Percentiles rank a stretch among this genome's conserved stretches.
Evolutionary conservation across 2,888 invertebrate genomes (phyloP).

Genomic region (Aporophyla lueneburgensis): DNA sequence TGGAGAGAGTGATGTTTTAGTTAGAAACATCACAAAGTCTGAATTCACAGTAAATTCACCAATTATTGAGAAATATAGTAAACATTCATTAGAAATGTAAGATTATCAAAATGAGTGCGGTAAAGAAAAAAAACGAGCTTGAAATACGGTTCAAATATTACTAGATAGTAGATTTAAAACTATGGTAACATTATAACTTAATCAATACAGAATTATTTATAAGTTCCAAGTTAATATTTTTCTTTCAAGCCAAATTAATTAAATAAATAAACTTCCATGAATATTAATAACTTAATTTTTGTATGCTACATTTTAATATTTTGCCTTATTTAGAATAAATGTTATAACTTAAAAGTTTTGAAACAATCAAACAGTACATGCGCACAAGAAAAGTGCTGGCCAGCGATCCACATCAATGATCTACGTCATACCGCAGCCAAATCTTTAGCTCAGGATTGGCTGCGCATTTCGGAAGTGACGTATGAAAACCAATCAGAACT

Average conservation of each 20-base stretch:
- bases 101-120: not conserved
- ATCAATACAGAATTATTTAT: constrained; percentile 47
- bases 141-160: constrained; percentile 11
- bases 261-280: fast-evolving
- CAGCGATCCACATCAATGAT: constrained; percentile 89
- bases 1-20: not conserved
- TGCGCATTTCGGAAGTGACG: constrained; percentile 86
- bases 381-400: constrained; percentile 86
- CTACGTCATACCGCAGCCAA: constrained; percentile 90
- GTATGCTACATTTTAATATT: fast-evolving
- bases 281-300: constrained; percentile 18
- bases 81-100: not conserved
- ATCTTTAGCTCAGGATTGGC: constrained; percentile 90
- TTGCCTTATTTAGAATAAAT: not conserved
- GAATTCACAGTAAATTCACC: not conserved
- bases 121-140: not conserved
- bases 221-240: constrained; percentile 1
- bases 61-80: not conserved
- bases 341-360: constrained; percentile 59
- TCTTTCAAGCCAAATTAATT: not conserved
- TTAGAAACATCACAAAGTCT: not conserved
- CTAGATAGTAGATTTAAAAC: constrained; percentile 28
- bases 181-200: constrained; percentile 49
- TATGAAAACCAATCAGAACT: constrained; percentile 90
- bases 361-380: constrained; percentile 81